Evolutionary conservation across 2,797 vertebrate species (phyloP).

Genomic region (Syngnathus rostellatus): DNA sequence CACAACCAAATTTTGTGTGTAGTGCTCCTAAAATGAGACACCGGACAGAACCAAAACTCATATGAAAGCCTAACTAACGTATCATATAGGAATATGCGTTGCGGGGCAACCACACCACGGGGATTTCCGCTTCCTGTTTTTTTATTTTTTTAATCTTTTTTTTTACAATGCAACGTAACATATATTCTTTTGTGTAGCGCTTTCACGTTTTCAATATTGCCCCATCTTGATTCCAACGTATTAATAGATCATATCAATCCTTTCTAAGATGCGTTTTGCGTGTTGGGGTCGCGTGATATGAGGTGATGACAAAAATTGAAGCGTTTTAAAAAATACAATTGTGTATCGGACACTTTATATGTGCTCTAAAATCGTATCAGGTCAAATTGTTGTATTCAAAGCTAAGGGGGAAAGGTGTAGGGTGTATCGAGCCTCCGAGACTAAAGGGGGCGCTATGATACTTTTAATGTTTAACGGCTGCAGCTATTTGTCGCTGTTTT

Average conservation of each 20-base stretch:
- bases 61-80: constrained; percentile 4
- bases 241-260: not conserved
- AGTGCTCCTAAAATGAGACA: not conserved
- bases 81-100: constrained; percentile 6
- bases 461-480: not conserved
- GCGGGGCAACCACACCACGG: constrained; percentile 2
- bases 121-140: not conserved
- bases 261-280: not conserved
- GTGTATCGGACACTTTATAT: not conserved
- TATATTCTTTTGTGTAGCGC: no score
- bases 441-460: not conserved
- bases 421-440: not conserved
- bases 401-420: no score
- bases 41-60: not conserved
- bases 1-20: not conserved
- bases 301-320: not conserved
- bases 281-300: not conserved
- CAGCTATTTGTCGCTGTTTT: no score
- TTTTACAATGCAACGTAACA: no score
- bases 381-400: not conserved
- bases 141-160: not conserved
- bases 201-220: not conserved
- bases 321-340: not conserved
- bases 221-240: not conserved
- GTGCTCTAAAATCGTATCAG: not conserved